Evolutionary conservation across 2,113 vertebrate genomes (phyloP).

Genomic region (Chloropsis cyanopogon): DNA sequence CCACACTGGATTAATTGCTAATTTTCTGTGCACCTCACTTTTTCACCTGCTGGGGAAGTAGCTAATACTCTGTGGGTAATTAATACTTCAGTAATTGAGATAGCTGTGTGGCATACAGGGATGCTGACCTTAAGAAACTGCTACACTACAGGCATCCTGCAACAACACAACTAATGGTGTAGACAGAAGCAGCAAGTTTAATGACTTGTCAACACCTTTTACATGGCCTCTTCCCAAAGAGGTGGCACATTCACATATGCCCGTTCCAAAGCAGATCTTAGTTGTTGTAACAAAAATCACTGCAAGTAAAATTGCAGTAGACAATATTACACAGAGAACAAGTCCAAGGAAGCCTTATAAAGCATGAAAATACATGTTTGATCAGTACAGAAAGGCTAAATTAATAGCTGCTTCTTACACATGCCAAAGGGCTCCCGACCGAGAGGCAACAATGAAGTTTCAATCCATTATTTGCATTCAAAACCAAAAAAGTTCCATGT

Average conservation of each 20-base stretch:
- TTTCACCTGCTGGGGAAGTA: background rate
- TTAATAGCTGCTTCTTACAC: constrained; percentile 39
- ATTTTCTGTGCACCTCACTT: background rate
- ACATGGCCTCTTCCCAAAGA: background rate
- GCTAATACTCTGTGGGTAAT: background rate
- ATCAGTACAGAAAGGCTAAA: constrained; percentile 32
- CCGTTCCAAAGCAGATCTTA: background rate
- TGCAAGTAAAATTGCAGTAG: background rate
- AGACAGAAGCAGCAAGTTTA: background rate
- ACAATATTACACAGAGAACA: background rate
- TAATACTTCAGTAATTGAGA: background rate
- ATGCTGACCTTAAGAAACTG: background rate
- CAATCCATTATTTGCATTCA: constrained; percentile 38
- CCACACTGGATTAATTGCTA: background rate
- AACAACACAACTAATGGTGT: background rate
- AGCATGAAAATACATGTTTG: constrained; percentile 41
- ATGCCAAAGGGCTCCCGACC: constrained; percentile 15
- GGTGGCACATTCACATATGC: fast-evolving
- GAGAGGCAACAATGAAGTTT: constrained; percentile 58
- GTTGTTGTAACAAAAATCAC: background rate
- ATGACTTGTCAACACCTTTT: background rate
- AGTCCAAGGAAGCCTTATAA: constrained; percentile 23
- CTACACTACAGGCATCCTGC: background rate
- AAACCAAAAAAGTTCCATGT: background rate
- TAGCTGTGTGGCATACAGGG: background rate